Evolutionary conservation across 2,113 vertebrate species (phyloP), one percentile per base, ranked within the genome.

Genomic region (Naja naja): DNA sequence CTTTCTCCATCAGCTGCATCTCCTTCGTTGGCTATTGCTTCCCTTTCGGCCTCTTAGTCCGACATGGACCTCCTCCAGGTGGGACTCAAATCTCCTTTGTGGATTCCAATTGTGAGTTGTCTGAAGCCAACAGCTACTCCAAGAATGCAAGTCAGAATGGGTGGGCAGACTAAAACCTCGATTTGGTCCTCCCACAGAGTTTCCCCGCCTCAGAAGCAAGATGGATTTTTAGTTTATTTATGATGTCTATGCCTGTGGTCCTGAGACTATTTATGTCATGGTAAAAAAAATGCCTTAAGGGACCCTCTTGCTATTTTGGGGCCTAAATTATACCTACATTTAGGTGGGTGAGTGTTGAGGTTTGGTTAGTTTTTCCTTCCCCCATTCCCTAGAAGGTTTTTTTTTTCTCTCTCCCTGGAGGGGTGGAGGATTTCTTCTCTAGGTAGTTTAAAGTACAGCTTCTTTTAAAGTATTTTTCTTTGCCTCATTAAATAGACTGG

Each of bases 371-470:
- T 81, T 43, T 81, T 22, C 74, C 18, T 39, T 39, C 74, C 74
- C n/a, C 69, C 34, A 3, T 39, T 81, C 43, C 74, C 34, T 81
- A 43, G 16, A 3, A 22, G 64, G 4, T 30, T 64, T n/a, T n/a
- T 20, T 4, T 22, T 16, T n/a, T n/a, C n/a, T 3, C 14, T 5
- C 14, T 34, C 18, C 8, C 4, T 20, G 7, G 30, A 12, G 0
- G 6, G 23, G 56, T 1, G 55, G 56, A 0, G 8, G 14, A 16
- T 27, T 58, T 39, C n/a, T 81, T 43, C 34, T 81, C 18, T 39
- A 39, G 6, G 18, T 43, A 39, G 74, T 81, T 81, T 81, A 43
- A 81, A 43, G 6, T 81, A 9, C 34, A 22, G 16, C 30, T 81
- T 39, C 18, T 22, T 81, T 81, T 39, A 81, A 39, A 81, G 12